These are phyloP conservation scores for Calonectris borealis DNA, from an alignment of 2,113 vertebrate species.

Conservation along the genomic window DNA sequence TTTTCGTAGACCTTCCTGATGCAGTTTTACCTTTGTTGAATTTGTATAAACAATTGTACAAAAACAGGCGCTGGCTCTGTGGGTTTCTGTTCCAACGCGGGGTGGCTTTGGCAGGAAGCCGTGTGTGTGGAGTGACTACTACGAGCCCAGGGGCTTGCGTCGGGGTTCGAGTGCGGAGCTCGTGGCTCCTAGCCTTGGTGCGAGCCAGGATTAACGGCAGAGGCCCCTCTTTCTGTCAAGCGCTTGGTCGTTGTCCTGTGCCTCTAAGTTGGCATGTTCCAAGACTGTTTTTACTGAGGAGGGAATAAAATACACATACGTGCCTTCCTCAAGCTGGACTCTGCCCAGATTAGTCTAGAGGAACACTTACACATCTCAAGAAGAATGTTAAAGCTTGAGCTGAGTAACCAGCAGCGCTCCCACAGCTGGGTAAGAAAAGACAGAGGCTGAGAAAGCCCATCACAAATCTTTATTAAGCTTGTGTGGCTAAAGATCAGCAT, in stretches of 20 bases:
- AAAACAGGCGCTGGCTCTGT: slow-evolving; percentile 56
- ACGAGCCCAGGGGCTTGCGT: too few relatives aligned
- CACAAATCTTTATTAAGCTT: slow-evolving; percentile 53
- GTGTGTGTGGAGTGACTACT: too few relatives aligned
- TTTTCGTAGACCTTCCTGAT: slow-evolving; percentile 75
- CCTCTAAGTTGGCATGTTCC: fast-evolving
- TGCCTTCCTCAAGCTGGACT: neutral
- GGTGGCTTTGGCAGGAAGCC: neutral
- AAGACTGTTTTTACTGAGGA: neutral
- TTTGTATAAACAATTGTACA: slow-evolving; percentile 84
- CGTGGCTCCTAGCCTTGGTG: fast-evolving
- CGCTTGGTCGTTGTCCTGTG: neutral
- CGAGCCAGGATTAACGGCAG: too few relatives aligned
- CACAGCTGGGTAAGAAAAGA: neutral
- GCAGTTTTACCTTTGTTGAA: slow-evolving; percentile 80
- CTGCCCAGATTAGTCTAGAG: neutral
- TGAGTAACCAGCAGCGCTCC: neutral
- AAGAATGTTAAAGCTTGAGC: neutral
- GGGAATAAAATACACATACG: fast-evolving
- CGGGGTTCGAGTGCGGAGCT: neutral
- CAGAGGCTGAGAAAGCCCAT: neutral
- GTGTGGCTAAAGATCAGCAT: slow-evolving; percentile 17
- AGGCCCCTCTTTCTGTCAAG: neutral
- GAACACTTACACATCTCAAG: neutral
- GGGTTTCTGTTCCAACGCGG: slow-evolving; percentile 34